Evolutionary conservation across 23 tunicate genomes (phyloP), one percentile per base, ranked within the genome.

Genomic region (Oikopleura albicans): DNA sequence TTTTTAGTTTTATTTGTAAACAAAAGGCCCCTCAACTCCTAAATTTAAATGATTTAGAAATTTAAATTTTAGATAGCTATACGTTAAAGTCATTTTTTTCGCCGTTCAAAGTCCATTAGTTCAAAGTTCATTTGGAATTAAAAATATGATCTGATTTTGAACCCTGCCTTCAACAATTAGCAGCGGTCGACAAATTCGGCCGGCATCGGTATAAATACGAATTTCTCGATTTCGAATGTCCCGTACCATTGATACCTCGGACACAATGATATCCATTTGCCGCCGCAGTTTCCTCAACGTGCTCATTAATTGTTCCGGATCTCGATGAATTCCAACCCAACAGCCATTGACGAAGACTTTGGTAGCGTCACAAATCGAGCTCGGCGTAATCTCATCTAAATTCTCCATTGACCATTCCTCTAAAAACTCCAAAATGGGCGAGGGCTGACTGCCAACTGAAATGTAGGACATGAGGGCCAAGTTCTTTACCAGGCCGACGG

Each of bases 351-450:
- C 99, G 83, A 95, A 95, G 40, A 95, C 90, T 83, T 95, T 95
- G 0, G 99, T 95, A 0, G 99, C 96, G 84, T 95, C 89, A 16
- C 90, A 89, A 4, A 95, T 95, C 28, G 99, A 91, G 2, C 91
- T 88, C 28, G 99, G 96, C 27, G 99, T 91, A 4, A 95, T 95
- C 75, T 95, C 99, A 66, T 95, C 99, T 49, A 95, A 87, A 83
- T 95, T 95, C 79, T 95, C 99, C 99, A 95, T 95, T 8, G 96
- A 90, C 99, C 99, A 95, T 84, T 95, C 99, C 56, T 95, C 99
- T 0, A 95, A 63, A 84, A 95, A 95, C 88, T 95, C 99, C 41
- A 95, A 83, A 75, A 95, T 95, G 33, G 99, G 99, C 79, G 92
- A 89, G 39, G 99, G 99, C 83, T 95, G 99, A 0, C 96, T 90